Evolutionary conservation across 2,797 vertebrate genomes (phyloP).

Genomic region (Halcyon smyrnensis): DNA sequence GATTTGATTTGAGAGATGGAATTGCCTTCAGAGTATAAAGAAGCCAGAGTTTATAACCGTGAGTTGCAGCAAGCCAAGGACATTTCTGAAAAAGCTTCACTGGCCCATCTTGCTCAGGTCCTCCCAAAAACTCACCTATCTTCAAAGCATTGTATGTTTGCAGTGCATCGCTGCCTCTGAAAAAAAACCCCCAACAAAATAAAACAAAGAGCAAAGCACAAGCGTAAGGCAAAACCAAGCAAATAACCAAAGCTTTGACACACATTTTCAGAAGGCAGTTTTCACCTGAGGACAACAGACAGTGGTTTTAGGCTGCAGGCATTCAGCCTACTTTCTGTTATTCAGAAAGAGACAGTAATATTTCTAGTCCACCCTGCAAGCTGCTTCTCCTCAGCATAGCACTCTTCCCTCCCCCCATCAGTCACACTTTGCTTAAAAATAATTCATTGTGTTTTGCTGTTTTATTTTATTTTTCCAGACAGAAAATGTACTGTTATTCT

Average conservation of each 20-base stretch:
- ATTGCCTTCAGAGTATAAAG: background rate
- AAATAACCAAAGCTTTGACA: background rate
- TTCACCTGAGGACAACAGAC: conserved; percentile 41
- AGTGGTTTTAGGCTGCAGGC: conserved; percentile 21
- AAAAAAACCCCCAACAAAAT: background rate
- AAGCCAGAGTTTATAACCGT: background rate
- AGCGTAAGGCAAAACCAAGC: background rate
- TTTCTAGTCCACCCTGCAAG: conserved; percentile 47
- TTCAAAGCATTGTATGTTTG: background rate
- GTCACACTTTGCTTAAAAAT: conserved; percentile 57
- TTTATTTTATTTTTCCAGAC: conserved; percentile 74
- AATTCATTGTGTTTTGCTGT: conserved; percentile 60
- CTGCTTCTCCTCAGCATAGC: conserved; percentile 16
- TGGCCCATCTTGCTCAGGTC: background rate
- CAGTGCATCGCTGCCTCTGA: background rate
- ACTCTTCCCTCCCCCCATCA: background rate
- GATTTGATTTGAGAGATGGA: background rate
- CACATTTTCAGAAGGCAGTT: background rate
- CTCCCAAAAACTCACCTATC: background rate
- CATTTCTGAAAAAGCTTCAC: background rate
- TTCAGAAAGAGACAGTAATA: conserved; percentile 26
- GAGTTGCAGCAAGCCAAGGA: background rate
- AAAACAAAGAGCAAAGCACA: background rate
- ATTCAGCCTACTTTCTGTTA: conserved; percentile 44
- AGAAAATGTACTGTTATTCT: conserved; percentile 83